A percentile compares a stretch with the other conserved stretches of the same genome.
Evolutionary conservation across 1,140 invertebrate species (phyloP).

Genomic region (Mizuhopecten yessoensis): DNA sequence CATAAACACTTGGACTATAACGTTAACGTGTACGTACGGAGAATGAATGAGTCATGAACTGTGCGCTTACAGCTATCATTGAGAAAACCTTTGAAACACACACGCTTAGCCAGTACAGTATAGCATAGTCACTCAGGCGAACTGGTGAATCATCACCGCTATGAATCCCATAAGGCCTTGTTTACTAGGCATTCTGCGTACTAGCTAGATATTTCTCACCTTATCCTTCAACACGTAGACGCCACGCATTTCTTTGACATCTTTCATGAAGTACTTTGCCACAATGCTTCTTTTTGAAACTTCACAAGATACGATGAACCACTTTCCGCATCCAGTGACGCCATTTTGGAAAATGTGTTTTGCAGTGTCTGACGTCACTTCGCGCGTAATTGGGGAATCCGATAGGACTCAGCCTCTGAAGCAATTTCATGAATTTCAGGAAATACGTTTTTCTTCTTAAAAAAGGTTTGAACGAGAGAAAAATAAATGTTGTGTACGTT

Average conservation of each 20-base stretch:
- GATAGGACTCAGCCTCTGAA: constrained; percentile 21
- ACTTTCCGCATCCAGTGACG: constrained; percentile 12
- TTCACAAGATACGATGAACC: background rate
- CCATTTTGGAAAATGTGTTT: constrained; percentile 39
- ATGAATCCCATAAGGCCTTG: background rate
- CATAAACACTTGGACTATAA: background rate
- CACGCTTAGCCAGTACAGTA: no score
- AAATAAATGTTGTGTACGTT: no score
- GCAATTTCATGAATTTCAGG: background rate
- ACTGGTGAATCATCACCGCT: background rate
- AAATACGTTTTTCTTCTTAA: no score
- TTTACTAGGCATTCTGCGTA: constrained; percentile 1
- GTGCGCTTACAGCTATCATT: constrained; percentile 30
- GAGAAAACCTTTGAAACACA: no score
- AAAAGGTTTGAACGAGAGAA: no score
- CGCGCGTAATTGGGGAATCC: constrained; percentile 15
- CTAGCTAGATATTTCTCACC: background rate
- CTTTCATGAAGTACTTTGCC: constrained; percentile 33
- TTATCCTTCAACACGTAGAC: constrained; percentile 6
- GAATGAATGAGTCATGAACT: constrained; percentile 15
- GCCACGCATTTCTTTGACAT: background rate
- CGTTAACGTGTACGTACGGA: background rate
- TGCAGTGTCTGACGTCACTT: constrained; percentile 4
- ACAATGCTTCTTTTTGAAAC: constrained; percentile 8
- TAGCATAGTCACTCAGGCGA: background rate